Base-by-base conservation (phyloP, 2,113 vertebrate species). In the Tachycineta bicolor region DNA sequence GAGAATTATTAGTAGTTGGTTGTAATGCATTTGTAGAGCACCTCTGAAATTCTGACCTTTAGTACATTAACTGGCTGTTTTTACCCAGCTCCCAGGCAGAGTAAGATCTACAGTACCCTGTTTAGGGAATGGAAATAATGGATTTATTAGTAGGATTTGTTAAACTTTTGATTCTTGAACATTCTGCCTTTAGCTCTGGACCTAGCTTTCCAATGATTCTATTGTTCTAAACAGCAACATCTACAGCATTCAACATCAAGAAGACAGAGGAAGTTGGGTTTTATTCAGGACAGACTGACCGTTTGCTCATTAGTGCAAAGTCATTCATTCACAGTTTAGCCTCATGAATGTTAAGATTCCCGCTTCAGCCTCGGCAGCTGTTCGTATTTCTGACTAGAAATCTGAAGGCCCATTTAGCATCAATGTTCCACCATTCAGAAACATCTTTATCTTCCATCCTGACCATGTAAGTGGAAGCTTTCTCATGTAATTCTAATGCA, bases 31-130 rank as follows among this genome's bases (percentile, higher is more conserved):
- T 96, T 92, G 96, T 95, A 95, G 93, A 97, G 96, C 80, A 83
- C 84, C 93, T 96, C 88, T 97, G 96, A 97, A 97, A 97, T 97
- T 96, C 87, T 98, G 98, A 98, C 98, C 98, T 98, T 98, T 98
- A 97, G 85, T 91, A 56, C 93, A 83, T 94, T 97, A 94, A 55
- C 96, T 85, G 93, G 89, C 25, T 96, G 83, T 53, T 97, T 98
- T 97, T 91, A 97, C 96, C 92, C 95, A 94, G 77, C 95, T 98
- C 52, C 84, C 86, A 95, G 84, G 77, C 77, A 96, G 81, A 96
- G 88, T 74, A 84, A 55, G 52, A 90, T 82, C 94, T 92, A 75
- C 91, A 83, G 37, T 60, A 87, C 56, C 56, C 80, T 95, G 82
- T 62, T 96, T 94, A 84, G 91, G 83, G 97, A 94, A 96, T 47